Evolutionary conservation across 2,888 invertebrate species (phyloP).

Genomic region (Crocallis elinguaria): DNA sequence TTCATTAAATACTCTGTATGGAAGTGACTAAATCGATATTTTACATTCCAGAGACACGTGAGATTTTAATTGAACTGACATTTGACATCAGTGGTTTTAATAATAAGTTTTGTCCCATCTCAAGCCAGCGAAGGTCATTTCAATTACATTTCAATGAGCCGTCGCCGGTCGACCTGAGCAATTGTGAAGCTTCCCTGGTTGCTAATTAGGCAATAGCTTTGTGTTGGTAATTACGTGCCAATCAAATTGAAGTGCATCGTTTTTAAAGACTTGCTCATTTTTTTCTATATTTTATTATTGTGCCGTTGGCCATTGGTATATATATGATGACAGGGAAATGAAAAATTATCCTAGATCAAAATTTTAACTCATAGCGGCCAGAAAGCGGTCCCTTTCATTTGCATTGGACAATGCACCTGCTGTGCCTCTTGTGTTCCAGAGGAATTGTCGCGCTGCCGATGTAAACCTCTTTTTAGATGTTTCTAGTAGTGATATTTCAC

Average conservation of each 20-base stretch:
- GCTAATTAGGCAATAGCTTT: conserved; percentile 14
- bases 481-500: too few relatives aligned
- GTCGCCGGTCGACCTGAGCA: not conserved
- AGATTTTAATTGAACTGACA: not conserved
- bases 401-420: too few relatives aligned
- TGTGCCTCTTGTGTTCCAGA: too few relatives aligned
- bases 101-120: not conserved
- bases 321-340: not conserved
- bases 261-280: conserved; percentile 8
- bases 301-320: not conserved
- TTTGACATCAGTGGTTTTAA: not conserved
- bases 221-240: conserved; percentile 9
- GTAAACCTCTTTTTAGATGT: too few relatives aligned
- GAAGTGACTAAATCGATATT: too few relatives aligned
- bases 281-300: not conserved
- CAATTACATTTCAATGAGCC: conserved; percentile 1
- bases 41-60: too few relatives aligned
- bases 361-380: too few relatives aligned
- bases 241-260: conserved; percentile 9
- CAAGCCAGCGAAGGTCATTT: not conserved
- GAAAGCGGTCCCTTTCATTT: too few relatives aligned
- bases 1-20: too few relatives aligned
- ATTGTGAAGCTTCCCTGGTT: not conserved
- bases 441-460: too few relatives aligned
- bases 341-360: too few relatives aligned